A percentile compares a stretch with the other conserved stretches of the same genome.
phyloP scores from a whole-genome alignment of 1,140 invertebrate genomes.

The Wasmannia auropunctata region DNA sequence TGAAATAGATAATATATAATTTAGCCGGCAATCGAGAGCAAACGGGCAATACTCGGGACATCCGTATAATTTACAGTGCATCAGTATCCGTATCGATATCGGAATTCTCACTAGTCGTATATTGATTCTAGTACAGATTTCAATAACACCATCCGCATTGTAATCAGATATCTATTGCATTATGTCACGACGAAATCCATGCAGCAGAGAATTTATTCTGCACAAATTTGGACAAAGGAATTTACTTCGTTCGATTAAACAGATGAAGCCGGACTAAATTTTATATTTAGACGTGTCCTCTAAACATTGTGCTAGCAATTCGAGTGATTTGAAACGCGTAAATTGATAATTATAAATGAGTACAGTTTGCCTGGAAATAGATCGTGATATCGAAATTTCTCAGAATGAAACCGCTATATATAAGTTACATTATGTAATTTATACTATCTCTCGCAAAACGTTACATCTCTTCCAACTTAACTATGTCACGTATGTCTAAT shows the following conservation, averaged over 20 bases:
- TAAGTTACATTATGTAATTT: conserved; percentile 24
- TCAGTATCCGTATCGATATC: conserved; percentile 1
- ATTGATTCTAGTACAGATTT: conserved; percentile 11
- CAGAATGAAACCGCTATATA: background rate
- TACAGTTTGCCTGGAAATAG: background rate
- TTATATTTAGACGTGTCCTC: background rate
- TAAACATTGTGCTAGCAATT: background rate
- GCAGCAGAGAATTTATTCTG: conserved; percentile 6
- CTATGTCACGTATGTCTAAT: conserved; percentile 51
- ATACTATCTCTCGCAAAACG: background rate
- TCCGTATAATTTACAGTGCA: conserved; percentile 26
- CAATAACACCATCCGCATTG: conserved; percentile 31
- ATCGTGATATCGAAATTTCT: conserved; percentile 13
- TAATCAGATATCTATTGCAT: conserved; percentile 14
- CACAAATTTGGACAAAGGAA: background rate
- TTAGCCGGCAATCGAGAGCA: background rate
- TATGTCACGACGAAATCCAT: background rate
- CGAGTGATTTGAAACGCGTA: background rate
- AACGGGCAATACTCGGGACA: background rate
- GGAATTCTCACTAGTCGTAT: conserved; percentile 30
- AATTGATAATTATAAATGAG: conserved; percentile 16
- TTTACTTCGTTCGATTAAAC: background rate
- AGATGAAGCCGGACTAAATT: background rate
- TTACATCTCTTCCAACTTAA: conserved; percentile 7
- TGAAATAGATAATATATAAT: background rate